Evolutionary conservation across 2,113 vertebrate species (phyloP).

Genomic region (Plotosus lineatus): DNA sequence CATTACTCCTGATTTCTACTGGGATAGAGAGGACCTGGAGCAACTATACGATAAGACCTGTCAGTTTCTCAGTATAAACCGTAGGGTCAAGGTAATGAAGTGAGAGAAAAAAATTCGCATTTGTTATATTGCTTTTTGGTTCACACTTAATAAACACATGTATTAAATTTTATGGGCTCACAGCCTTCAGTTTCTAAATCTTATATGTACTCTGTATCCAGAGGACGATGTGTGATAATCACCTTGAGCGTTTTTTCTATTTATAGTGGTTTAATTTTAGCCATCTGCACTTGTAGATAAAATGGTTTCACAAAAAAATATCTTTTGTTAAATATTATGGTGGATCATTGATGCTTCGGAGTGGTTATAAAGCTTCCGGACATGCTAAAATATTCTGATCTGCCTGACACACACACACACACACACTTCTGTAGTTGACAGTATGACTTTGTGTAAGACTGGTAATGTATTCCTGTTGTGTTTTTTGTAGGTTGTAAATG

Average conservation of each 20-base stretch:
- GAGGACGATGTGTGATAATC: background rate
- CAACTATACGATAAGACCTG: constrained; percentile 95
- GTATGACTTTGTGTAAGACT: background rate
- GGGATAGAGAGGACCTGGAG: constrained; percentile 95
- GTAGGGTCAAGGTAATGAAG: constrained; percentile 86
- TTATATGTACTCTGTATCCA: background rate
- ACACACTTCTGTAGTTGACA: background rate
- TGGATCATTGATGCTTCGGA: background rate
- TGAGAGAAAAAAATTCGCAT: background rate
- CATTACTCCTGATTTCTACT: constrained; percentile 97
- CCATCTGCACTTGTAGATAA: background rate
- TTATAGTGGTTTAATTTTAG: background rate
- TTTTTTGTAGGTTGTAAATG: constrained; percentile 87
- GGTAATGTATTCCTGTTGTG: background rate
- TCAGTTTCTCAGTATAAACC: constrained; percentile 93
- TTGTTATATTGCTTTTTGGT: background rate
- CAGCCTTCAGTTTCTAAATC: background rate
- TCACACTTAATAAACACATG: background rate
- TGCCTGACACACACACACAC: background rate
- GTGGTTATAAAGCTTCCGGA: background rate
- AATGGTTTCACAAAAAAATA: background rate
- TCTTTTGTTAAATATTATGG: background rate
- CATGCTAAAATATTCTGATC: background rate
- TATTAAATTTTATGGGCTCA: background rate
- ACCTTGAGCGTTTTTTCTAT: background rate